Percentiles rank a stretch among this genome's conserved stretches.
Conservation (phyloP, 2,113 vertebrate species). For the Camarhynchus parvulus region DNA sequence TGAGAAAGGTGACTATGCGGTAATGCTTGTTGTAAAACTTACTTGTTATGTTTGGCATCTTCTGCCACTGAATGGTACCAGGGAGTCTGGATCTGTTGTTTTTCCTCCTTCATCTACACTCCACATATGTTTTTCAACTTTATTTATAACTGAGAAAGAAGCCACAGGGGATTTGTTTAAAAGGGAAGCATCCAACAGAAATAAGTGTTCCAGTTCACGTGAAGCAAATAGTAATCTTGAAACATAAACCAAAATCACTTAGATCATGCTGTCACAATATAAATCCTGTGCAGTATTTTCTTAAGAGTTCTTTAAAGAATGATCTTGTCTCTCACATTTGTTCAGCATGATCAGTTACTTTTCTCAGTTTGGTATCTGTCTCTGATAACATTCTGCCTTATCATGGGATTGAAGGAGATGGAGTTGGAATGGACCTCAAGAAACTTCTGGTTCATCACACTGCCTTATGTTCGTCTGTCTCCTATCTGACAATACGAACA, state of each 20-base stretch:
- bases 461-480: neutral
- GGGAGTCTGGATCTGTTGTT: conserved; percentile 50
- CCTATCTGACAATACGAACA: neutral
- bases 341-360: neutral
- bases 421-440: neutral
- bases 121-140: conserved; percentile 37
- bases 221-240: conserved; percentile 36
- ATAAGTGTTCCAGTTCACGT: neutral
- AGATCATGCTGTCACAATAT: conserved; percentile 29
- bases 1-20: neutral
- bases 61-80: conserved; percentile 44
- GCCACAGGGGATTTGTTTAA: neutral
- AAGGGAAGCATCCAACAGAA: conserved; percentile 48
- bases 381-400: neutral
- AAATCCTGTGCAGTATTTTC: conserved; percentile 47
- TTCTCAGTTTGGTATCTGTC: neutral
- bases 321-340: neutral
- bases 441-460: neutral
- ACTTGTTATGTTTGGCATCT: conserved; percentile 61
- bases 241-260: conserved; percentile 50
- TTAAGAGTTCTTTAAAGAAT: conserved; percentile 14
- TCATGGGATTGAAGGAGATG: neutral
- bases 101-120: conserved; percentile 47
- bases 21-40: conserved; percentile 32
- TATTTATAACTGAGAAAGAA: conserved; percentile 54